Evolutionary conservation across 2,797 vertebrate species (phyloP).

Genomic region (Poeciliopsis infans): DNA sequence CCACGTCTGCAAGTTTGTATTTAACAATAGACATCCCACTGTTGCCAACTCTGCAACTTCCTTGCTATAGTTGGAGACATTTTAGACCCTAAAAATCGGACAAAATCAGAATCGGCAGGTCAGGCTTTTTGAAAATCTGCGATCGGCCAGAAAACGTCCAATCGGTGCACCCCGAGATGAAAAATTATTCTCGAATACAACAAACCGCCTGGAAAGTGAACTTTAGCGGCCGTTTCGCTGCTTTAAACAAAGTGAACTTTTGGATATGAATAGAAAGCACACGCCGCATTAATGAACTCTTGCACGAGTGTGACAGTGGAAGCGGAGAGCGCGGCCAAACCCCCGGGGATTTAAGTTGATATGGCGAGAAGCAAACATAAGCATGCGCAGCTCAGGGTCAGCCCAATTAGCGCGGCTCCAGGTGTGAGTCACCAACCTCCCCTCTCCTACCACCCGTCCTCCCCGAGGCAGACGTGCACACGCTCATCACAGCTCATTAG

Average conservation of each 20-base stretch:
- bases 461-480: constrained; percentile 32
- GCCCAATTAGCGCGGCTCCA: constrained; percentile 53
- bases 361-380: constrained; percentile 45
- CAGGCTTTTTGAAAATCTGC: too few species aligned
- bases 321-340: neutral
- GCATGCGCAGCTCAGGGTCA: constrained; percentile 56
- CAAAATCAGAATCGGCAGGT: too few species aligned
- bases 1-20: too few species aligned
- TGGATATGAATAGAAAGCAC: constrained; percentile 2
- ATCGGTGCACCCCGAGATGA: too few species aligned
- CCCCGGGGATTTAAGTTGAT: constrained; percentile 27
- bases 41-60: too few species aligned
- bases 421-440: constrained; percentile 36
- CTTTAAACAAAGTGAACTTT: constrained; percentile 8
- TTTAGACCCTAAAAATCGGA: too few species aligned
- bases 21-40: too few species aligned
- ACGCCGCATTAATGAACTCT: constrained; percentile 4
- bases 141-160: too few species aligned
- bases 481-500: constrained; percentile 67
- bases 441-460: constrained; percentile 24
- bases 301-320: neutral
- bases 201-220: neutral
- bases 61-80: too few species aligned
- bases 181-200: neutral
- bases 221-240: too few species aligned